Conservation (phyloP, 2,888 invertebrate species). For the Linyphia triangularis region DNA sequence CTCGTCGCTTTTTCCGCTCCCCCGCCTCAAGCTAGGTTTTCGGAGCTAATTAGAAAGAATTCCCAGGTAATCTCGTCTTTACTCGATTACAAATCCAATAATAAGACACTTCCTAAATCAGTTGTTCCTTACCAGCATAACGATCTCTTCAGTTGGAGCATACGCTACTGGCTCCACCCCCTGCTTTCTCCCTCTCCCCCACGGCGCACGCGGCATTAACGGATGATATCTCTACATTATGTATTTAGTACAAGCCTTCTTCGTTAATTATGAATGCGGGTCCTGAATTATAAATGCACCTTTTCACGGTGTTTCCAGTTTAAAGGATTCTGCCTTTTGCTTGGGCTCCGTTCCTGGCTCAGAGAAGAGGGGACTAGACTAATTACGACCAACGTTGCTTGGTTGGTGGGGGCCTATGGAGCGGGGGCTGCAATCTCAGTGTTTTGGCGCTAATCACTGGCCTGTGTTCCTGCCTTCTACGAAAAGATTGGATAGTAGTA, state of each 20-base stretch:
- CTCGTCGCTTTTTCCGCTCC: constrained; percentile 38
- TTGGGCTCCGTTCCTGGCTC: constrained; percentile 23
- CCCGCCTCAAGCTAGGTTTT: constrained; percentile 58
- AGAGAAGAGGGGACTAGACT: constrained; percentile 42
- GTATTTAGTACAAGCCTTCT: constrained; percentile 75
- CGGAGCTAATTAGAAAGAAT: constrained; percentile 73
- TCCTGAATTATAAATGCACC: constrained; percentile 75
- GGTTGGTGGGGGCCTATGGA: constrained; percentile 12
- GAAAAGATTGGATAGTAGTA: neutral
- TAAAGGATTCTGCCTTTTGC: constrained; percentile 72
- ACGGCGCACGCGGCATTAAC: constrained; percentile 64
- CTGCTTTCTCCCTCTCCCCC: neutral
- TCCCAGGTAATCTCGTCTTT: constrained; percentile 74
- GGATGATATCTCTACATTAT: constrained; percentile 75
- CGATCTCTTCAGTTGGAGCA: constrained; percentile 52
- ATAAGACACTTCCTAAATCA: constrained; percentile 75
- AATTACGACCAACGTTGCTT: constrained; percentile 61
- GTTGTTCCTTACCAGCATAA: constrained; percentile 74
- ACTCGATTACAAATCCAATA: constrained; percentile 76
- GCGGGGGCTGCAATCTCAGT: constrained; percentile 52
- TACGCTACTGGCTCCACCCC: constrained; percentile 56
- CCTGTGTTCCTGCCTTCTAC: constrained; percentile 25
- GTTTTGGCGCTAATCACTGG: constrained; percentile 44
- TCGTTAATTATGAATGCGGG: constrained; percentile 73
- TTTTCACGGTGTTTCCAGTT: constrained; percentile 74